Conservation (phyloP, 2,113 vertebrate species). For the Heliornis fulica region DNA sequence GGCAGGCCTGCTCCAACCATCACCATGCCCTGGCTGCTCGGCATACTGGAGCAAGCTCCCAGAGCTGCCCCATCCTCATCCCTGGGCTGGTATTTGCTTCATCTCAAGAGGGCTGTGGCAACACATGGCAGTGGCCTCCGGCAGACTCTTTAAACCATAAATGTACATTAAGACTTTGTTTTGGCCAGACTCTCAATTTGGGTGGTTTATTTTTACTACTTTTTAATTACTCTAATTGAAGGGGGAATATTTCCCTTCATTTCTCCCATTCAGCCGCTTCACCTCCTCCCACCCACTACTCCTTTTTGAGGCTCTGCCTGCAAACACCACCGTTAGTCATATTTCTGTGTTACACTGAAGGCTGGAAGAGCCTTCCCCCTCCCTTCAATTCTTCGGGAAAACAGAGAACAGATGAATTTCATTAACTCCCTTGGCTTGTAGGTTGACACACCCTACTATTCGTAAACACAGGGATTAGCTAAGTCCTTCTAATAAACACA, state of each 20-base stretch:
- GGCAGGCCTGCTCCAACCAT: not conserved
- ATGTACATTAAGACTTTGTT: conserved; percentile 57
- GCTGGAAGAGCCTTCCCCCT: not conserved
- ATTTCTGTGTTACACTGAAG: not conserved
- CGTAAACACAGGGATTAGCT: conserved; percentile 64
- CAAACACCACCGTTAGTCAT: conserved; percentile 9
- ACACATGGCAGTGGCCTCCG: not conserved
- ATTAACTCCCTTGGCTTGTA: conserved; percentile 55
- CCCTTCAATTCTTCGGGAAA: conserved; percentile 25
- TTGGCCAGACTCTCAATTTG: conserved; percentile 45
- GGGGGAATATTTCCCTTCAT: conserved; percentile 52
- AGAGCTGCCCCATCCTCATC: not conserved
- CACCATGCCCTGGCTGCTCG: fast-evolving
- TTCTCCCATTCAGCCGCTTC: conserved; percentile 19
- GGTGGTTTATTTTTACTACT: conserved; percentile 71
- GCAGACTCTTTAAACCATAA: conserved; percentile 55
- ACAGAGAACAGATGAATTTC: conserved; percentile 61
- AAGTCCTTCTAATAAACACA: conserved; percentile 63
- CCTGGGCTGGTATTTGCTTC: not conserved
- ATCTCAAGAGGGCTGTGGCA: not conserved
- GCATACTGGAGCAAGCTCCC: not conserved
- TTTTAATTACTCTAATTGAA: conserved; percentile 74
- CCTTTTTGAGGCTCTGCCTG: conserved; percentile 16
- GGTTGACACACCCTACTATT: conserved; percentile 50
- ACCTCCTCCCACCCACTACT: conserved; percentile 14